These are phyloP conservation scores for Thereva unica DNA, from an alignment of 2,888 invertebrate genomes.

Conservation along the genomic window DNA sequence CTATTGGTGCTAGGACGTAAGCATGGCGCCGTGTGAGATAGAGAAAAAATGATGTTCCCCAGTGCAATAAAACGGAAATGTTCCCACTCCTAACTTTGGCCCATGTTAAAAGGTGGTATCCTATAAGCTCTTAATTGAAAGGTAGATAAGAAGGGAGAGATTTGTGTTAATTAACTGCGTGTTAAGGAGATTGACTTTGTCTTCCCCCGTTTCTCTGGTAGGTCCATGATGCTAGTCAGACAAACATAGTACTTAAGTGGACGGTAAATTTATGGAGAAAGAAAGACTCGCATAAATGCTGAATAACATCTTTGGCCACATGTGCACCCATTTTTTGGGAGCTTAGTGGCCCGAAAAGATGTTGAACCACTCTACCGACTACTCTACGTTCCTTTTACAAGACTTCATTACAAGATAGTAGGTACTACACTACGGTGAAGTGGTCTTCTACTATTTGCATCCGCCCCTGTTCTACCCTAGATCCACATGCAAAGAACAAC, in stretches of 20 bases:
- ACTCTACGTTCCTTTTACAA: slow-evolving; percentile 1
- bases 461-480: too few relatives aligned
- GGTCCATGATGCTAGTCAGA: too few relatives aligned
- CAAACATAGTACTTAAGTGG: too few relatives aligned
- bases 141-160: background rate
- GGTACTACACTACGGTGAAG: too few relatives aligned
- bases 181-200: background rate
- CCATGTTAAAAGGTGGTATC: too few relatives aligned
- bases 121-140: slow-evolving; percentile 3
- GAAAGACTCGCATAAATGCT: too few relatives aligned
- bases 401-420: slow-evolving; percentile 11
- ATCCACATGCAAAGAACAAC: background rate
- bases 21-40: background rate
- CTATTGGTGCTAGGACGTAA: background rate
- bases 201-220: too few relatives aligned
- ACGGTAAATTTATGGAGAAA: too few relatives aligned
- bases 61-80: too few relatives aligned
- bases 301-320: background rate
- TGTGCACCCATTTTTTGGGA: background rate
- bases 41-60: background rate
- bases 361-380: background rate
- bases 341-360: slow-evolving; percentile 5
- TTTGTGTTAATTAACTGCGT: slow-evolving; percentile 14
- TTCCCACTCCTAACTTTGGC: too few relatives aligned
- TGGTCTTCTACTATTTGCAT: too few relatives aligned